These are phyloP conservation scores for Stegostoma tigrinum DNA, from an alignment of 2,113 vertebrate species.

Conservation along the genomic window DNA sequence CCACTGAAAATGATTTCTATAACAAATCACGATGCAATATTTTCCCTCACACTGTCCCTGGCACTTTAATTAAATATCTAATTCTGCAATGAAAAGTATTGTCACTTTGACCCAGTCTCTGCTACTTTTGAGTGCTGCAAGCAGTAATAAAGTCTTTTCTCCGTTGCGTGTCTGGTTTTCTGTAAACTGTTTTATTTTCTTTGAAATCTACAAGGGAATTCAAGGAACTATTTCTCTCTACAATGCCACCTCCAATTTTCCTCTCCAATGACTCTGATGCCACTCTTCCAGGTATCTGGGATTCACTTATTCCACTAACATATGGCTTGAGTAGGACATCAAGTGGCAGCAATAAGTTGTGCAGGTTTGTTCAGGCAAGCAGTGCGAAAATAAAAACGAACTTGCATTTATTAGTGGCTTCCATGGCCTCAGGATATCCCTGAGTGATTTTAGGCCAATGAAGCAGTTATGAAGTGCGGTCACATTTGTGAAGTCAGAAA, in stretches of 20 bases:
- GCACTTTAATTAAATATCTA: neutral
- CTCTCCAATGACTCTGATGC: neutral
- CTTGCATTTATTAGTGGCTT: neutral
- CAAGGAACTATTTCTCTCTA: neutral
- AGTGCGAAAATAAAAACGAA: neutral
- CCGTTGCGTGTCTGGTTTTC: neutral
- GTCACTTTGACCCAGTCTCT: neutral
- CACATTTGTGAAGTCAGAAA: neutral
- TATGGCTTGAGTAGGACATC: conserved; percentile 8
- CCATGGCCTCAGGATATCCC: neutral
- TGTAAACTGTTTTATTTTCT: neutral
- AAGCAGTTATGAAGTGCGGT: neutral
- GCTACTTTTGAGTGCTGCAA: neutral
- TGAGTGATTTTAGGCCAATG: neutral
- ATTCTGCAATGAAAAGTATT: neutral
- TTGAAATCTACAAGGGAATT: neutral
- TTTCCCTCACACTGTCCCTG: neutral
- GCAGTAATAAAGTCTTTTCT: neutral
- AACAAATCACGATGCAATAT: neutral
- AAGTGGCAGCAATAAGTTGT: neutral
- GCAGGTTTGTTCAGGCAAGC: neutral
- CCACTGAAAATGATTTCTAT: neutral
- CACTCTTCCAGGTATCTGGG: neutral
- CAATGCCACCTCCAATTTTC: neutral
- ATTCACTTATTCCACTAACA: neutral